Percentiles rank a stretch among this genome's conserved stretches.
Evolutionary conservation across 2,113 vertebrate species (phyloP).

Genomic region (Ceratotherium simum): DNA sequence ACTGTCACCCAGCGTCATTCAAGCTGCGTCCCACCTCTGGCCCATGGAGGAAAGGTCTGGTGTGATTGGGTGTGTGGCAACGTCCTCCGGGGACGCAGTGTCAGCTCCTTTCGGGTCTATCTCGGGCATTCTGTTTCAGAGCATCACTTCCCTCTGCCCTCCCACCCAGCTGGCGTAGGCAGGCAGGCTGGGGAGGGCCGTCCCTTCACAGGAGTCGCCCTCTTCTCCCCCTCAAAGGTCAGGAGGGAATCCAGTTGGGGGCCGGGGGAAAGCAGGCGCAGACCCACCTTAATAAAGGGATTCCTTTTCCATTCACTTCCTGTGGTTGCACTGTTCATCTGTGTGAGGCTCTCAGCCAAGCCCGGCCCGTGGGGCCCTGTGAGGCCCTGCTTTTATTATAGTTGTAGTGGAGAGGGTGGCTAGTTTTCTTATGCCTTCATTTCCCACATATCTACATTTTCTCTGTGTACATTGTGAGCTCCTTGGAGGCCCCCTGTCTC

Average conservation of each 20-base stretch:
- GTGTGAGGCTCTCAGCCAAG: not conserved
- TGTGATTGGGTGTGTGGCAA: no score
- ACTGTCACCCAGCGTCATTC: not conserved
- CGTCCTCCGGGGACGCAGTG: not conserved
- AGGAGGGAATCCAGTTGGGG: not conserved
- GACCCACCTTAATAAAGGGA: not conserved
- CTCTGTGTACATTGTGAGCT: not conserved
- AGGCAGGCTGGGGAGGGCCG: not conserved
- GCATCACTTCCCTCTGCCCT: not conserved
- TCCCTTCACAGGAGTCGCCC: not conserved
- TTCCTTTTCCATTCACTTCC: not conserved
- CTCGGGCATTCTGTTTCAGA: not conserved
- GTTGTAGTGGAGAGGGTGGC: no score
- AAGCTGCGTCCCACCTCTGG: not conserved
- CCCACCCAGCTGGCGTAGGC: no score
- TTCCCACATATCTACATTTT: not conserved
- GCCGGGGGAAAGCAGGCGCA: not conserved
- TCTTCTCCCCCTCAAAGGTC: not conserved
- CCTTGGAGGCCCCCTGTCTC: not conserved
- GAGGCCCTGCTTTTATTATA: not conserved
- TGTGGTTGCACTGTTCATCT: no score
- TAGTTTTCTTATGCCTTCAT: not conserved
- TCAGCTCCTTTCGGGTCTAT: not conserved
- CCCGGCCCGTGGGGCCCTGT: not conserved
- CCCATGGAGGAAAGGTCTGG: not conserved